Evolutionary conservation across 2,113 vertebrate species (phyloP).

Genomic region (Sciurus niger): DNA sequence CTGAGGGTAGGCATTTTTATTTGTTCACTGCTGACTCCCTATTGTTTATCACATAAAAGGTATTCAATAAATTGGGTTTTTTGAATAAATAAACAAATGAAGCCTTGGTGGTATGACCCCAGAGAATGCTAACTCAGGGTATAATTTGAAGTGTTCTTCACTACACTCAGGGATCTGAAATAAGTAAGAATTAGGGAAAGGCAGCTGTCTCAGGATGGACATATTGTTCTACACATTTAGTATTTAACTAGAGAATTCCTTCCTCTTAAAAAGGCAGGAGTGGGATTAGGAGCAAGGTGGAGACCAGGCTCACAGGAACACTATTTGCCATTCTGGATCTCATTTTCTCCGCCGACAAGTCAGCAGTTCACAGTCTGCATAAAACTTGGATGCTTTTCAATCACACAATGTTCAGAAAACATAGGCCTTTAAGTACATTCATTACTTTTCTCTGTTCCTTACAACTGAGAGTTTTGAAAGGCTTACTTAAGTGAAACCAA

Average conservation of each 20-base stretch:
- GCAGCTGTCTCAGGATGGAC: neutral
- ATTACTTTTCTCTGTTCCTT: conserved; percentile 59
- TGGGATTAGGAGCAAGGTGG: neutral
- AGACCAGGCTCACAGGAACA: neutral
- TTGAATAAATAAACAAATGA: neutral
- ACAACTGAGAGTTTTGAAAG: conserved; percentile 11
- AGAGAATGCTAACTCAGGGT: neutral
- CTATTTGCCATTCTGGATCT: neutral
- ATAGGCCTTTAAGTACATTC: neutral
- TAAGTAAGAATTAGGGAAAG: neutral
- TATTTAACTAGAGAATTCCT: conserved; percentile 6
- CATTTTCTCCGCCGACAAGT: conserved; percentile 20
- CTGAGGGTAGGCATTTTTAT: neutral
- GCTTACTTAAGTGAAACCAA: conserved; percentile 75
- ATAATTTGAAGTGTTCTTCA: neutral
- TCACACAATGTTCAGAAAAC: conserved; percentile 44
- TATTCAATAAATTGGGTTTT: neutral
- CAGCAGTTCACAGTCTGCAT: neutral
- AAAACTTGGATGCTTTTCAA: neutral
- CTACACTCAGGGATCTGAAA: neutral
- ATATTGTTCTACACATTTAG: neutral
- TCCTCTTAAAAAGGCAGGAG: neutral
- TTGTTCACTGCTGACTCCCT: neutral
- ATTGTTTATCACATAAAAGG: neutral
- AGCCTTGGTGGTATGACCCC: neutral